A percentile compares a stretch with the other conserved stretches of the same genome.
Evolutionary conservation across 2,888 invertebrate species (phyloP).

Genomic region (Suillia variegata): DNA sequence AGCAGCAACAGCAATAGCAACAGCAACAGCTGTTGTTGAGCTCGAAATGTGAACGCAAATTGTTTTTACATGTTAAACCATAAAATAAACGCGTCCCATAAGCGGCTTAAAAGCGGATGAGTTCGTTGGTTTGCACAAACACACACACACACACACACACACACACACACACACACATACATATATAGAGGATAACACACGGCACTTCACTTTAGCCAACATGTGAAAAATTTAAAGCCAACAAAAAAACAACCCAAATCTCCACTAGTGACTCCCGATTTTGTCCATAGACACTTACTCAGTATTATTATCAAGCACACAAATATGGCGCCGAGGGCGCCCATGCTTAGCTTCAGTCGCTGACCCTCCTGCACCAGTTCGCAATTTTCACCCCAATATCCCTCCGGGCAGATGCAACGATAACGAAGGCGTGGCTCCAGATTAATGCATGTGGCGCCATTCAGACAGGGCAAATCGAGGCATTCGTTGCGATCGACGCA

Average conservation of each 20-base stretch:
- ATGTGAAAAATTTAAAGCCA: too few species aligned
- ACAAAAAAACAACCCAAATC: too few species aligned
- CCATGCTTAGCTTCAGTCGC: conserved; percentile 93
- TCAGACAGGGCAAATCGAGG: conserved; percentile 89
- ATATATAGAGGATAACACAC: neutral
- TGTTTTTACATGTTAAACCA: conserved; percentile 4
- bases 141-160: neutral
- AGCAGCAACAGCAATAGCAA: neutral
- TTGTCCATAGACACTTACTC: conserved; percentile 78
- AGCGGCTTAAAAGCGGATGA: conserved; percentile 6
- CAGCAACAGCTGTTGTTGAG: neutral
- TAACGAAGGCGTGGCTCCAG: conserved; percentile 85
- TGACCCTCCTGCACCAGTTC: conserved; percentile 92
- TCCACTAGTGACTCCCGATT: too few species aligned
- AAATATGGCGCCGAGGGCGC: conserved; percentile 95
- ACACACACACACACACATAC: conserved; percentile 1
- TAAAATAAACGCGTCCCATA: conserved; percentile 2
- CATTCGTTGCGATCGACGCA: conserved; percentile 96
- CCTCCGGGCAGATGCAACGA: conserved; percentile 89
- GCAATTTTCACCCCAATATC: conserved; percentile 94
- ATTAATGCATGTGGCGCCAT: conserved; percentile 91
- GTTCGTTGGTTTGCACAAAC: too few species aligned
- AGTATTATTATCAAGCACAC: conserved; percentile 96
- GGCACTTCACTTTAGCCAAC: too few species aligned
- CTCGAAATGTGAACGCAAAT: neutral